Evolutionary conservation across 2,113 vertebrate species (phyloP), one percentile per base, ranked within the genome.

Genomic region (Lepus americanus): DNA sequence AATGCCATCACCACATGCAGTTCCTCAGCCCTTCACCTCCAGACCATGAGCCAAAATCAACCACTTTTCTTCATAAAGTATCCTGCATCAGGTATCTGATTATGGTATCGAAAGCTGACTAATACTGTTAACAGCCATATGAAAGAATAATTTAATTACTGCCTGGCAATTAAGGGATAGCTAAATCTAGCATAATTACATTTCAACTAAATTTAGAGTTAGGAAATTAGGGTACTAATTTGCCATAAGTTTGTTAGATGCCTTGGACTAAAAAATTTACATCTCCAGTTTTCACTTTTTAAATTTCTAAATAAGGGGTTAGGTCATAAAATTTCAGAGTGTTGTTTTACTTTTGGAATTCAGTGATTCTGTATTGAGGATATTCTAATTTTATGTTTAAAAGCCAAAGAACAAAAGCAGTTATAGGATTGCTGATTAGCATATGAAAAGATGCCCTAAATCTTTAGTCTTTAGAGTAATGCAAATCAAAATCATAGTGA

Each of bases 161-260:
- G 33, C 29, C 17, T 20, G n/a, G 44, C 20, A 88, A 83, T 44
- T 64, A 49, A 78, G 13, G 36, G 22, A 20, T 80, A 74, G 72
- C 63, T 69, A 78, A 85, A 66, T 44, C 29, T 33, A 25, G 55
- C 31, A 64, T 90, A 87, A 86, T 90, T 81, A 33, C 59, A 59
- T 70, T 92, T 85, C 29, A 94, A 22, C 70, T 88, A 39, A 95
- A 87, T 77, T 90, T 51, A 91, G 82, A 83, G 74, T 72, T 91
- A 59, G 36, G 3, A 76, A 90, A 67, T 69, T 44, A 69, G 6
- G 85, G 23, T 88, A 20, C 9, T 13, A 76, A 19, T 69, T 80
- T 95, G 23, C 13, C 31, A 3, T 74, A 53, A 66, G 11, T 80
- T 89, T 96, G 14, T 61, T 88, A 66, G 67, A 1, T 77, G 49